These are phyloP conservation scores for Stigmatopora argus DNA, from an alignment of 2,113 vertebrate species.

Conservation along the genomic window DNA sequence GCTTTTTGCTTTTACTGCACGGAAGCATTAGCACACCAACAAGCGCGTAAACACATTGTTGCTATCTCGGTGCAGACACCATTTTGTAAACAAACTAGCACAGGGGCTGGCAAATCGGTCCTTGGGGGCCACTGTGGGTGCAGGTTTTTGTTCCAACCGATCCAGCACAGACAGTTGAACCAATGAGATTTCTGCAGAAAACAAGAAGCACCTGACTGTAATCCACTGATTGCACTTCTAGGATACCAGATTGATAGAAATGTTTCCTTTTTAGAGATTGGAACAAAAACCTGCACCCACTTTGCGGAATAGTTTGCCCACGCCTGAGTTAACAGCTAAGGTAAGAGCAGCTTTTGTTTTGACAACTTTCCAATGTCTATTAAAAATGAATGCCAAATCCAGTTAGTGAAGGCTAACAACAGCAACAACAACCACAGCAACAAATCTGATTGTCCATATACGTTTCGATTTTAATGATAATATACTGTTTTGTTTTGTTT, in stretches of 20 bases:
- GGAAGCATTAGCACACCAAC: slow-evolving; percentile 42
- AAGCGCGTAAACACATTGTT: slow-evolving; percentile 12
- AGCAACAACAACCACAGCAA: too few species aligned
- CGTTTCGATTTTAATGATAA: neutral
- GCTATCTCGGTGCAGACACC: slow-evolving; percentile 3
- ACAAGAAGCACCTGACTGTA: too few species aligned
- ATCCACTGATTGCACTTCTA: too few species aligned
- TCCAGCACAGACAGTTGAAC: neutral
- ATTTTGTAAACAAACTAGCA: slow-evolving; percentile 9
- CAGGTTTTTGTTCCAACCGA: neutral
- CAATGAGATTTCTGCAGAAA: too few species aligned
- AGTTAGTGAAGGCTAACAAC: neutral
- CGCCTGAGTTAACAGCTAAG: too few species aligned
- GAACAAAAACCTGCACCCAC: too few species aligned
- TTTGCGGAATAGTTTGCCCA: too few species aligned
- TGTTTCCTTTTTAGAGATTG: too few species aligned
- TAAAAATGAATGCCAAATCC: neutral
- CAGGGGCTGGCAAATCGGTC: too few species aligned
- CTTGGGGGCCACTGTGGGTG: slow-evolving; percentile 10
- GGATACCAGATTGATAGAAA: too few species aligned
- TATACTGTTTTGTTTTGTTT: neutral
- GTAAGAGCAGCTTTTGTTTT: neutral
- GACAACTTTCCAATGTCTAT: neutral
- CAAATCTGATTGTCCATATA: too few species aligned
- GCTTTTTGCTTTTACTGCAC: slow-evolving; percentile 15